phyloP scores from a whole-genome alignment of 2,888 invertebrate species.

The Chrysomela aeneicollis region DNA sequence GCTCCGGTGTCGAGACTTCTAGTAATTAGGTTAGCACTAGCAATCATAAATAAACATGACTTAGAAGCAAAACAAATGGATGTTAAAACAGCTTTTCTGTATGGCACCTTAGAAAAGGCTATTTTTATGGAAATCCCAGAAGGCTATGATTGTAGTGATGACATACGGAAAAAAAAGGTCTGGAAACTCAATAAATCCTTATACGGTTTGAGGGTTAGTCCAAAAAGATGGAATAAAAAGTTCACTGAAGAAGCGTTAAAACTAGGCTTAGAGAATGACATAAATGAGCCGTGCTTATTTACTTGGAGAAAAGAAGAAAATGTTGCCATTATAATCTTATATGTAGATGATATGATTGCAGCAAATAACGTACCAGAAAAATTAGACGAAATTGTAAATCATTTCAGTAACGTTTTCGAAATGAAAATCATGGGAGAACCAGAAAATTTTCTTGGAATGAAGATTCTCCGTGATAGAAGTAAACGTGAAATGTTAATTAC shows the following conservation, averaged over 20 bases:
- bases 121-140: slow-evolving; percentile 23
- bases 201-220: slow-evolving; percentile 14
- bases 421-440: slow-evolving; percentile 22
- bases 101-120: slow-evolving; percentile 18
- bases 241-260: slow-evolving; percentile 20
- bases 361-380: slow-evolving; percentile 17
- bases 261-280: slow-evolving; percentile 16
- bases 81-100: slow-evolving; percentile 24
- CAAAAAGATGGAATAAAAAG: slow-evolving; percentile 23
- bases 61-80: slow-evolving; percentile 18
- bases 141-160: slow-evolving; percentile 2
- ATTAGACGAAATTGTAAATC: slow-evolving; percentile 16
- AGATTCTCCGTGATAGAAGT: not conserved
- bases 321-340: slow-evolving; percentile 12
- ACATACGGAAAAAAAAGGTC: slow-evolving; percentile 17
- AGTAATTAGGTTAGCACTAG: slow-evolving; percentile 11
- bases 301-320: slow-evolving; percentile 21
- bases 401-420: slow-evolving; percentile 16
- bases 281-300: slow-evolving; percentile 20
- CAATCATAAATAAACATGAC: slow-evolving; percentile 22
- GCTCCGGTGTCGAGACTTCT: slow-evolving; percentile 6
- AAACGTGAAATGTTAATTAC: not conserved
- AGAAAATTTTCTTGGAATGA: slow-evolving; percentile 20
- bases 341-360: slow-evolving; percentile 21
- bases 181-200: slow-evolving; percentile 19